Percentiles rank a stretch among this genome's conserved stretches.
Conservation (phyloP, 2,888 invertebrate species). For the Drosophila leonis region DNA sequence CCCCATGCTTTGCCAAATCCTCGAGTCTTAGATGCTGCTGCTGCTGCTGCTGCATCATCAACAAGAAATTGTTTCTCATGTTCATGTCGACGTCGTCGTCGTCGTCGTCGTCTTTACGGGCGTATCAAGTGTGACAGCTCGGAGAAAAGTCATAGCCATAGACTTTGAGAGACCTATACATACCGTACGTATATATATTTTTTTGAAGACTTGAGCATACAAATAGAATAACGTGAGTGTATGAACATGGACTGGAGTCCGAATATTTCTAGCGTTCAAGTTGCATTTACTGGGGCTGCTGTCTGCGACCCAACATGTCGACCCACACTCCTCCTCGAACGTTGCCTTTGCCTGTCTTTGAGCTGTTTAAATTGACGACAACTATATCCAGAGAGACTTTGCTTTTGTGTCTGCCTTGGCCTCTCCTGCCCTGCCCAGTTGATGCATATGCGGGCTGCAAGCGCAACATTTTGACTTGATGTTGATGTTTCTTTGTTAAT, state of each 20-base stretch:
- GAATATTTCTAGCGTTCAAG: constrained; percentile 66
- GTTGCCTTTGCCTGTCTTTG: constrained; percentile 32
- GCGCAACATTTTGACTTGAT: constrained; percentile 67
- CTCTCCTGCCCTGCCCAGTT: constrained; percentile 12
- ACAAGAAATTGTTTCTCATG: constrained; percentile 53
- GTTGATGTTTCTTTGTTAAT: constrained; percentile 80
- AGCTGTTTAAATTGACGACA: constrained; percentile 72
- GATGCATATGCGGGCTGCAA: constrained; percentile 53
- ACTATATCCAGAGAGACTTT: constrained; percentile 67
- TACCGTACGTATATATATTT: constrained; percentile 12
- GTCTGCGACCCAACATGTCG: constrained; percentile 50
- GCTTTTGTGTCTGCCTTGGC: constrained; percentile 53
- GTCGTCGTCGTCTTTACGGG: constrained; percentile 44
- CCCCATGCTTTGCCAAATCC: constrained; percentile 56
- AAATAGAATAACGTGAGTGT: constrained; percentile 64
- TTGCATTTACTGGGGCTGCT: constrained; percentile 61
- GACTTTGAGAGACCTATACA: constrained; percentile 53
- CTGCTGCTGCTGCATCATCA: constrained; percentile 42
- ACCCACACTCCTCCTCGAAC: constrained; percentile 3
- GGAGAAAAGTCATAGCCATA: constrained; percentile 63
- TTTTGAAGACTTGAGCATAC: constrained; percentile 53
- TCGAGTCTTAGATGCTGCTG: constrained; percentile 55
- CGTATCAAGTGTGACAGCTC: constrained; percentile 76
- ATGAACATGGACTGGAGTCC: constrained; percentile 40
- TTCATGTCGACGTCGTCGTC: constrained; percentile 35